Evolutionary conservation across 1,140 invertebrate species (phyloP).

Genomic region (Teleopsis dalmanni): DNA sequence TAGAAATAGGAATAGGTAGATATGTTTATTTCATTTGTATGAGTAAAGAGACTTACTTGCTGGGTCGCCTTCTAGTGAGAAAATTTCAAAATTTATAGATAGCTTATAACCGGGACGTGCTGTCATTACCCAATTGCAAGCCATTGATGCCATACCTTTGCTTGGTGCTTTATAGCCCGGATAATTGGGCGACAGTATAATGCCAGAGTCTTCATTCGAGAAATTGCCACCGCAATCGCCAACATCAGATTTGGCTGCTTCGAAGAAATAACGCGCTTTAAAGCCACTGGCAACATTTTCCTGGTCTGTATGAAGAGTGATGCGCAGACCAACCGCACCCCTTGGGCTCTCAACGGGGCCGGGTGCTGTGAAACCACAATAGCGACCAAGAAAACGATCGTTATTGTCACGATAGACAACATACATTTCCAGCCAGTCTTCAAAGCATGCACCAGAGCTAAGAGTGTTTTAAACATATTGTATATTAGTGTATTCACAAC

Average conservation of each 20-base stretch:
- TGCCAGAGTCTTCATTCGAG: conserved; percentile 72
- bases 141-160: conserved; percentile 65
- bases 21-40: neutral
- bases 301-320: conserved; percentile 75
- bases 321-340: conserved; percentile 71
- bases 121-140: conserved; percentile 88
- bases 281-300: conserved; percentile 83
- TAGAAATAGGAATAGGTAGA: neutral
- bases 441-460: conserved; percentile 67
- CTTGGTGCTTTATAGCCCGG: conserved; percentile 78
- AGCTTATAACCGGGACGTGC: conserved; percentile 73
- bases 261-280: conserved; percentile 82
- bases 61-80: conserved; percentile 83
- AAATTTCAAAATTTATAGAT: conserved; percentile 78
- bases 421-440: conserved; percentile 90
- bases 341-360: conserved; percentile 84
- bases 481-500: too few relatives aligned
- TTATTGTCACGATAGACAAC: conserved; percentile 73
- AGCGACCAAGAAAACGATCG: conserved; percentile 75
- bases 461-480: too few relatives aligned
- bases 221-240: conserved; percentile 89
- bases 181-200: conserved; percentile 82
- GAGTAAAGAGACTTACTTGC: conserved; percentile 55
- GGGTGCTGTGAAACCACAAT: conserved; percentile 74
- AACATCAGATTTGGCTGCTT: conserved; percentile 75